Evolutionary conservation across 2,797 vertebrate genomes (phyloP).

Genomic region (Eulemur coronatus): DNA sequence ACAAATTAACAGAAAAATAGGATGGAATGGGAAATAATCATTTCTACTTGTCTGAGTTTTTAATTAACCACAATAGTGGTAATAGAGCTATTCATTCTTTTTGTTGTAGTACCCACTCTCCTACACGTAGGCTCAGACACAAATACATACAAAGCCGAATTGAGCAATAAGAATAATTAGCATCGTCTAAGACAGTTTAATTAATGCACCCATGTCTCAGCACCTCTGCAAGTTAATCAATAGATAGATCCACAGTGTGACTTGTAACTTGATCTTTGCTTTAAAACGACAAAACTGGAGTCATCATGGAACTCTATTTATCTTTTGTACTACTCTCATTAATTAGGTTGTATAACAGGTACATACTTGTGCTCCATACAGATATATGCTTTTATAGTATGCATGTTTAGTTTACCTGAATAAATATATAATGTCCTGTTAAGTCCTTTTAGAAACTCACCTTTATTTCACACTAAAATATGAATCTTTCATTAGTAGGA

Average conservation of each 20-base stretch:
- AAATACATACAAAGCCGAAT: background rate
- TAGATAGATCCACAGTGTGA: background rate
- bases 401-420: background rate
- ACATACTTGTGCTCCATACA: background rate
- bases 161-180: constrained; percentile 60
- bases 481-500: background rate
- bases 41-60: constrained; percentile 40
- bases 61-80: constrained; percentile 47
- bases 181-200: constrained; percentile 46
- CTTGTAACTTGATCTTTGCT: background rate
- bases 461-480: background rate
- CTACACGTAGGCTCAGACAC: background rate
- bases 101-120: background rate
- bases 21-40: background rate
- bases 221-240: constrained; percentile 45
- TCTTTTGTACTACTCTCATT: background rate
- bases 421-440: background rate
- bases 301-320: background rate
- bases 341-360: background rate
- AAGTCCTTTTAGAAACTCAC: background rate
- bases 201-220: constrained; percentile 44
- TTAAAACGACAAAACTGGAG: background rate
- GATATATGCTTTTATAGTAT: background rate
- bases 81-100: background rate
- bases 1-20: constrained; percentile 42